Base-by-base conservation (phyloP, 2,113 vertebrate genomes). In the Apaloderma vittatum region DNA sequence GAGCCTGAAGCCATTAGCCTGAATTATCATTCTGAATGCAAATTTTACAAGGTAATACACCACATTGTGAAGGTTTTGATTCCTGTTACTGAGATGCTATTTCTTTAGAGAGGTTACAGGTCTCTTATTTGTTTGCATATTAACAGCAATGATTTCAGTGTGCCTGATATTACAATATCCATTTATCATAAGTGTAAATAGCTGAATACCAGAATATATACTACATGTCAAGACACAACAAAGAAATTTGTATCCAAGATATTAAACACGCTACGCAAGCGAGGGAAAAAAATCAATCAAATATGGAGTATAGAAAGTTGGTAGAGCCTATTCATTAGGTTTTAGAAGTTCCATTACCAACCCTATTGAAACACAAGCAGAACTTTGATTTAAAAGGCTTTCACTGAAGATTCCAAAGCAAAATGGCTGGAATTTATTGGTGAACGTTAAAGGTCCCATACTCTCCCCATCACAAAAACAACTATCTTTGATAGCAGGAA, bases 11-110 rank as follows among this genome's bases (percentile, higher is more conserved):
- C 84, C 95, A 97, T 98, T 98, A 97, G 94, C 96, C 97, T 91
- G 86, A 97, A 98, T 98, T 97, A 97, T 95, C 96, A 97, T 96
- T 96, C 86, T 90, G 92, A 97, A 98, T 93, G 94, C 90, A 98
- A 93, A 98, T 96, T 95, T 91, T 87, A 97, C 91, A 93, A 96
- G 91, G 94, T 96, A 95, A 78, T 45, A 91, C 40, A 40, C 54
- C 90, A 93, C 96, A 97, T 86, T 84, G 30, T 95, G 75, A 95
- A 86, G 91, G 90, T 91, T 97, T 94, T 14, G 77, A 85, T 93
- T 96, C 89, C 85, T 66, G 24, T 94, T 88, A 92, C 18, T 67
- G 57, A 85, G 49, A 93, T 55, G 49, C 57, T 86, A 94, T 77
- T 73, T 48, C 61, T 91, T 94, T 55, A 59, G 52, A 91, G 85